Base-by-base conservation (phyloP, 2,888 invertebrate genomes). In the Caenorhabditis sp. region DNA sequence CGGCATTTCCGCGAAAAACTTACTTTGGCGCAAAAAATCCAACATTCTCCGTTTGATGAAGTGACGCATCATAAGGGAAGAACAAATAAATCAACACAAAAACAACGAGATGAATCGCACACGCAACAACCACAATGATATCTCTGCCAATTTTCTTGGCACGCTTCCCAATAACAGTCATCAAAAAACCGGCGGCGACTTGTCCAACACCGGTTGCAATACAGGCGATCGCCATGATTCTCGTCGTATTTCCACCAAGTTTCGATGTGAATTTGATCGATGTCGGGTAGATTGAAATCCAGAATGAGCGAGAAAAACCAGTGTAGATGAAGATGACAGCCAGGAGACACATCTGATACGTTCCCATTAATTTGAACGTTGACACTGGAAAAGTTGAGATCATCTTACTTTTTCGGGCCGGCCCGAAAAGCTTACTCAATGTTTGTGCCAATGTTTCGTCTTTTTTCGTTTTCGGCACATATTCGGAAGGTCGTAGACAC, bases 141-240 rank as follows among this genome's bases (percentile, higher is more conserved):
- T 73, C 73, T 36, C 51, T 69, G 5, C 73, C 73, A n/a, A 73
- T 10, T 1, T 66, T 58, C 23, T 62, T 50, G 0, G 62, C 73
- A n/a, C 37, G 43, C 27, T 63, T 69, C 23, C 73, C 73, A 21
- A 69, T 17, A 0, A 73, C 21, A 2, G 73, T 62, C 14, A 69
- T 60, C n/a, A 73, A 59, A 17, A 59, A 36, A 0, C 73, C 73
- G 8, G 73, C 73, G 51, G 43, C 43, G 27, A 73, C 68, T 23
- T 73, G 73, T 3, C 73, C 73, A 24, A 69, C 62, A 57, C 73
- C 73, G 10, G 73, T 73, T 17, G 73, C 69, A 36, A 73, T 73
- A 24, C 69, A 58, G 26, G 66, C 66, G 3, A 55, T 31, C 0
- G 73, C 73, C 5, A 73, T 57, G 0, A 73, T 57, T 57, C 60